Evolutionary conservation across 2,113 vertebrate species (phyloP).

Genomic region (Dicrurus megarhynchus): DNA sequence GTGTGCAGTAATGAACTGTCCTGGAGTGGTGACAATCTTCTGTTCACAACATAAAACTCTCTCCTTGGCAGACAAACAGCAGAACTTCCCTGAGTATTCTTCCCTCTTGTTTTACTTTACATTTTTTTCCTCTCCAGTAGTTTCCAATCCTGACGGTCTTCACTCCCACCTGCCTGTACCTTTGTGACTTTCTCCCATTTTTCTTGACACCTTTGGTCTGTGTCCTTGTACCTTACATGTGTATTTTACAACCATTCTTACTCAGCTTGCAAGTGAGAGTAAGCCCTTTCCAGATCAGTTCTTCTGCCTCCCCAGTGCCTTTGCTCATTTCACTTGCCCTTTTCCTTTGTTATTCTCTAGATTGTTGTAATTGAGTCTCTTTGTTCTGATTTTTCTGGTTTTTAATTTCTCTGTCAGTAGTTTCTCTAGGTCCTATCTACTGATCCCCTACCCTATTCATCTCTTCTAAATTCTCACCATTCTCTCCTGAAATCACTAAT

Average conservation of each 20-base stretch:
- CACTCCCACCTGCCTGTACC: too few relatives aligned
- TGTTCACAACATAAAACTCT: not conserved
- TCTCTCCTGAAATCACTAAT: not conserved
- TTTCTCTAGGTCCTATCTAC: not conserved
- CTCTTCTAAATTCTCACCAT: not conserved
- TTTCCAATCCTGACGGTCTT: not conserved
- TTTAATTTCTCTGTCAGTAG: not conserved
- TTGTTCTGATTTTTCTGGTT: not conserved
- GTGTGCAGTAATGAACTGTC: not conserved
- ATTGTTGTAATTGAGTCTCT: not conserved
- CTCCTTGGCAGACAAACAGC: not conserved
- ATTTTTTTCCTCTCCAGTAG: not conserved
- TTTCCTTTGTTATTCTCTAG: not conserved
- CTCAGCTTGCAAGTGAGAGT: not conserved
- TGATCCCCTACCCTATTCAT: not conserved
- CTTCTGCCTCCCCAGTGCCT: not conserved
- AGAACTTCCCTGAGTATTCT: not conserved
- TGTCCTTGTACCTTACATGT: not conserved
- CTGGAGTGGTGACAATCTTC: not conserved
- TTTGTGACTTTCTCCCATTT: not conserved
- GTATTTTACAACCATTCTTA: not conserved
- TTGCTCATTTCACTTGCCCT: not conserved
- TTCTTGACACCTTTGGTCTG: not conserved
- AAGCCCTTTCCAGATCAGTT: not conserved
- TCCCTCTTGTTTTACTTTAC: not conserved